These are phyloP conservation scores for Fissipunctia ypsillon DNA, from an alignment of 2,888 invertebrate genomes.

Conservation along the genomic window DNA sequence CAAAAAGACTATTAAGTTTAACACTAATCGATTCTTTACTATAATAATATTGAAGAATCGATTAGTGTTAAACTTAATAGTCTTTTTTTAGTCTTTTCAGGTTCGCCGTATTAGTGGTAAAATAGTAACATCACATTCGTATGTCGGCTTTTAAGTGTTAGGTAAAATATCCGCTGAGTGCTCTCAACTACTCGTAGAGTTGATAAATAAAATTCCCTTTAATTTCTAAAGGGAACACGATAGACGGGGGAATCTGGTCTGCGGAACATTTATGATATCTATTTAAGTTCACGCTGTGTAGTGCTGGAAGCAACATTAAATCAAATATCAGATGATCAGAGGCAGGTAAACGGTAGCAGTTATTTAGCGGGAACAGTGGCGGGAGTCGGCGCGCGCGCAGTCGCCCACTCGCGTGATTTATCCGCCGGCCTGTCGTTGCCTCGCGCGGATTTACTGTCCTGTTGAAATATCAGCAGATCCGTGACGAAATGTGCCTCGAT, in stretches of 20 bases:
- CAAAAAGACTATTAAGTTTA: constrained; percentile 27
- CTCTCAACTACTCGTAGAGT: constrained; percentile 6
- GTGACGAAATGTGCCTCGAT: constrained; percentile 82
- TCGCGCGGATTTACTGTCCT: constrained; percentile 81
- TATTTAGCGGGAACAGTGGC: constrained; percentile 82
- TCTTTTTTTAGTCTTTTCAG: no score
- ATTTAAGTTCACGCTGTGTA: constrained; percentile 72
- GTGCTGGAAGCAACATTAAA: constrained; percentile 84
- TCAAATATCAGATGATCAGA: constrained; percentile 89
- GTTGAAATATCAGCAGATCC: constrained; percentile 85
- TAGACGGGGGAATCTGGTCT: constrained; percentile 53
- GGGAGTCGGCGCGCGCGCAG: constrained; percentile 72
- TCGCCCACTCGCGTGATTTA: constrained; percentile 89
- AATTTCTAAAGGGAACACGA: constrained; percentile 39
- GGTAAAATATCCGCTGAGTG: constrained; percentile 7
- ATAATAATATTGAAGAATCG: no score
- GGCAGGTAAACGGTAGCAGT: constrained; percentile 89
- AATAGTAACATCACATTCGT: neutral
- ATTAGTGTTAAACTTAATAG: no score
- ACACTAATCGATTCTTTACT: neutral
- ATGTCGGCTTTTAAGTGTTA: neutral
- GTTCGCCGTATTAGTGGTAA: neutral
- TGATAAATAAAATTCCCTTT: constrained; percentile 31
- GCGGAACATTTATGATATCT: constrained; percentile 68
- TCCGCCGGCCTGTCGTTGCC: constrained; percentile 75